Evolutionary conservation across 2,797 vertebrate genomes (phyloP).

Genomic region (Gallinago stenura): DNA sequence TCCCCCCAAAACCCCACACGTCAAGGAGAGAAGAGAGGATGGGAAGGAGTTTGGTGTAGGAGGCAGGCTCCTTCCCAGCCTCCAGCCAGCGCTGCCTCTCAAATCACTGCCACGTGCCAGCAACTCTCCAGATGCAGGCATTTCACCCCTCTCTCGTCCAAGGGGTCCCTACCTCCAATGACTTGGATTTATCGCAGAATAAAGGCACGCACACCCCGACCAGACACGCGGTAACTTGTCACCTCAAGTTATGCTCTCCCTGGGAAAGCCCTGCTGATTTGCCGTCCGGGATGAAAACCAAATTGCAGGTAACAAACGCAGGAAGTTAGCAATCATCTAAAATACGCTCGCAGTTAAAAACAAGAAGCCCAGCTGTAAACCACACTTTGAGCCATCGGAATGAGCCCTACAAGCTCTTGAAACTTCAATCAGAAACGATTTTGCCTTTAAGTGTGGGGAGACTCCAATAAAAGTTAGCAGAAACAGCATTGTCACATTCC

Average conservation of each 20-base stretch:
- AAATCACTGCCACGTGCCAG: neutral
- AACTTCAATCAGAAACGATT: neutral
- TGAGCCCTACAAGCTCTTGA: neutral
- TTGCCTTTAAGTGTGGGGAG: neutral
- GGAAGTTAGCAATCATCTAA: neutral
- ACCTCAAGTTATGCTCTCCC: neutral
- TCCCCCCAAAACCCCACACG: neutral
- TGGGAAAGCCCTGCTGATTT: neutral
- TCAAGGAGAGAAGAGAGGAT: neutral
- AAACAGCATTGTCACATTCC: neutral
- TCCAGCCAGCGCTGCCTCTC: fast-evolving
- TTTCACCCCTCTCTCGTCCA: neutral
- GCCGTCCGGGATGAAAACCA: neutral
- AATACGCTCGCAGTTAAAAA: neutral
- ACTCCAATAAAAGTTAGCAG: neutral
- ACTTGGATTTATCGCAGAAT: neutral
- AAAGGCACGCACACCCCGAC: fast-evolving
- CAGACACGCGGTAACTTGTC: fast-evolving
- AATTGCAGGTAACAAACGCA: neutral
- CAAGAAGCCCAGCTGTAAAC: neutral
- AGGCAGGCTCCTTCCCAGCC: neutral
- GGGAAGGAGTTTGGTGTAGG: neutral
- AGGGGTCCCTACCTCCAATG: neutral
- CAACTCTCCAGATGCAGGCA: neutral
- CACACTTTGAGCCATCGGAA: neutral